Evolutionary conservation across 2,113 vertebrate genomes (phyloP).

Genomic region (Thomomys bottae): DNA sequence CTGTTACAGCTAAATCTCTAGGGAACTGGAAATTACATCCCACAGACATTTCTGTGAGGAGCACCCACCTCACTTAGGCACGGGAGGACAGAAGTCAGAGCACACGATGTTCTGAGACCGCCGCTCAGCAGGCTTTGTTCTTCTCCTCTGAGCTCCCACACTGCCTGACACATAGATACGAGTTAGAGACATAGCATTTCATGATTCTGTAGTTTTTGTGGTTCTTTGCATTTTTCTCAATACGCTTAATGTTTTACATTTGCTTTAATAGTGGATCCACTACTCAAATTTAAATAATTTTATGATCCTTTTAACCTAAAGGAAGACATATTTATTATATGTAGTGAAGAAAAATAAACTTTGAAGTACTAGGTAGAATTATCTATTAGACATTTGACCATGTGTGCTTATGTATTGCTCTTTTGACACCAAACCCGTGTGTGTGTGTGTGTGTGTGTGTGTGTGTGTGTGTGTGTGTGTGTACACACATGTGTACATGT

Average conservation of each 20-base stretch:
- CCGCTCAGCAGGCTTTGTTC: no score
- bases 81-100: neutral
- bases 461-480: no score
- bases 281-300: neutral
- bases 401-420: neutral
- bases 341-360: neutral
- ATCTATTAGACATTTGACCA: no score
- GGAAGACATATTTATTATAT: neutral
- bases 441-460: no score
- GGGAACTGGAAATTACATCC: no score
- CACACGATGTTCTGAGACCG: accelerated
- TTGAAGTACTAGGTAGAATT: no score
- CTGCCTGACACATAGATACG: neutral
- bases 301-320: neutral
- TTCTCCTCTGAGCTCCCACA: accelerated
- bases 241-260: neutral
- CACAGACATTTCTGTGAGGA: neutral
- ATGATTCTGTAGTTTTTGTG: neutral
- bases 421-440: slow-evolving; percentile 5
- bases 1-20: no score
- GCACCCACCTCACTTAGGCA: neutral
- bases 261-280: neutral
- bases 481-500: no score
- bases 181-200: neutral
- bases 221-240: neutral